Base-by-base conservation (phyloP, 2,888 invertebrate genomes). In the Zaprionus bogoriensis region DNA sequence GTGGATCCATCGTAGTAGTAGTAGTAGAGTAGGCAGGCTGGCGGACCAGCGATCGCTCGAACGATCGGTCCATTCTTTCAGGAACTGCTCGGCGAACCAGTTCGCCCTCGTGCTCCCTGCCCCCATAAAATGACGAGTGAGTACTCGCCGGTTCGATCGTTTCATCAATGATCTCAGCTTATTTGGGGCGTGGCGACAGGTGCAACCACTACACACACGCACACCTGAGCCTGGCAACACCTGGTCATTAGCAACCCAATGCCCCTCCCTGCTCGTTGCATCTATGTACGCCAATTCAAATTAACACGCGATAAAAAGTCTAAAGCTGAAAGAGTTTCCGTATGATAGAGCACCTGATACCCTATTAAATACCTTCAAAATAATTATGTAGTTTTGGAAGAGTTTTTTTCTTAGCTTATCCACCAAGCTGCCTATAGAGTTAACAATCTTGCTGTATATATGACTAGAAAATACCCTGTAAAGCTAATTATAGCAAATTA, bases 121-220 rank as follows among this genome's bases (percentile, higher is more conserved):
- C 12, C 14, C 25, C 27, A 54, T 20, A 6, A 7, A 12, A 7
- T 30, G 28, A 28, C 10, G 10, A 12, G n/a, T 30, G 28, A 28
- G 45, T 46, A 46, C 28, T 46, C 9, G 19, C n/a, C 14, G 1
- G 14, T 14, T 23, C 17, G 25, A 25, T 65, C 30, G 20, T 30
- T 59, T 38, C 52, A 50, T 51, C 54, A 73, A 62, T 73, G 68
- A 68, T 62, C 74, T 73, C 67, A 71, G 51, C 67, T 23, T 38
- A 46, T 36, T 53, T 57, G 30, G 32, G 63, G 72, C 52, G 42
- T 54, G 62, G 44, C 47, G 4, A 53, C 25, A 63, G 42, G 6
- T 47, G 59, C 60, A 53, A 45, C 2, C 22, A 3, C n/a, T n/a
- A n/a, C n/a, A n/a, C n/a, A n/a, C n/a, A n/a, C n/a, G n/a, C n/a